phyloP scores from a whole-genome alignment of 2,888 invertebrate genomes.

The Dolichomitus sp. region DNA sequence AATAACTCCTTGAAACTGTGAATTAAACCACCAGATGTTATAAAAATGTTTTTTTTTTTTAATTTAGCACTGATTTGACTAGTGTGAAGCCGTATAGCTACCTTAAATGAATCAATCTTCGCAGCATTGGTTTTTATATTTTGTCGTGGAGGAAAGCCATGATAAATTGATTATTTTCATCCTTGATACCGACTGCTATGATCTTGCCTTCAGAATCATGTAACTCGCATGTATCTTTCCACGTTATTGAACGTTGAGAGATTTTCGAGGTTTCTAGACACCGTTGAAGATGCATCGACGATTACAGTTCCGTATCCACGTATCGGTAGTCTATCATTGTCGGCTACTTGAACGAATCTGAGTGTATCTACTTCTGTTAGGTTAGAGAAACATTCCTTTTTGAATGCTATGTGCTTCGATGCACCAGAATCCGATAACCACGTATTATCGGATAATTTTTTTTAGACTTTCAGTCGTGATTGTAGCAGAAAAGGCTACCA shows the following conservation, averaged over 20 bases:
- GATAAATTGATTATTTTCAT: conserved; percentile 18
- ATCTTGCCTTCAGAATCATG: neutral
- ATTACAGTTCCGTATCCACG: conserved; percentile 19
- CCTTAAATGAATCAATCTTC: too few species aligned
- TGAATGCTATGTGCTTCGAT: conserved; percentile 32
- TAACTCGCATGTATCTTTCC: neutral
- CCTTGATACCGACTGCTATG: conserved; percentile 43
- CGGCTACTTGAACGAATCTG: conserved; percentile 23
- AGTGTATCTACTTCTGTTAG: neutral
- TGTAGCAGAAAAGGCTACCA: conserved; percentile 1
- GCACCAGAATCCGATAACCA: conserved; percentile 48
- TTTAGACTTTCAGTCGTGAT: neutral
- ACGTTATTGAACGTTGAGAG: conserved; percentile 38
- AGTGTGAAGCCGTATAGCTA: too few species aligned
- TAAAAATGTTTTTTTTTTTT: too few species aligned
- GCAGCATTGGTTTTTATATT: too few species aligned
- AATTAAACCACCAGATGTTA: too few species aligned
- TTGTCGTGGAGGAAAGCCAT: too few species aligned
- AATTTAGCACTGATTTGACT: too few species aligned
- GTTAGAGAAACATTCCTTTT: conserved; percentile 34
- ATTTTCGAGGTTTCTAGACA: conserved; percentile 8
- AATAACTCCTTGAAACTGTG: too few species aligned
- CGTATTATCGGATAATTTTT: conserved; percentile 8
- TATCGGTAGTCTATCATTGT: conserved; percentile 24
- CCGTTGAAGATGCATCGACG: conserved; percentile 4